Evolutionary conservation across 2,113 vertebrate genomes (phyloP).

Genomic region (Petaurus breviceps): DNA sequence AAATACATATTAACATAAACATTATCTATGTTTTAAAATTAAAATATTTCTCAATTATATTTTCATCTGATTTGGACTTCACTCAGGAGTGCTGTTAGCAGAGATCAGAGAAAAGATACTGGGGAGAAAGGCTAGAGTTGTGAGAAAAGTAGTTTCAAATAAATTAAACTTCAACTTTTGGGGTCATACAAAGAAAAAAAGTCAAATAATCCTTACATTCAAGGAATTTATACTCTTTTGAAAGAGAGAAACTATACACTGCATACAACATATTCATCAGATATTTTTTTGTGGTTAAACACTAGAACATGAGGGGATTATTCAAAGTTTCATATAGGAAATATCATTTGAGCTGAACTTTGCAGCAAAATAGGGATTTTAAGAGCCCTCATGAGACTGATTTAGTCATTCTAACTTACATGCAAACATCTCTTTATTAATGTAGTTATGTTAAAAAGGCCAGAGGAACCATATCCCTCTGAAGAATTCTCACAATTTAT

Average conservation of each 20-base stretch:
- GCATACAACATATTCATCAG: background rate
- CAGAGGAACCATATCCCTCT: background rate
- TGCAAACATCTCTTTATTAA: background rate
- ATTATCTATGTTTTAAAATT: background rate
- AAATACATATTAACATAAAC: too few relatives aligned
- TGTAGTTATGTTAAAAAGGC: background rate
- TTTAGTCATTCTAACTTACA: background rate
- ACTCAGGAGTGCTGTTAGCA: background rate
- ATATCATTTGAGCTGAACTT: background rate
- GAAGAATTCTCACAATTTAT: background rate
- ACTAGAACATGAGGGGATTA: background rate
- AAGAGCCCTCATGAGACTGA: background rate
- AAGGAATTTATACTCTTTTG: background rate
- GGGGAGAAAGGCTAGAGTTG: background rate
- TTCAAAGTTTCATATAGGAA: background rate
- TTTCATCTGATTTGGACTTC: background rate
- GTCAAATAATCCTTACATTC: background rate
- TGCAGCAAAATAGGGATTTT: background rate
- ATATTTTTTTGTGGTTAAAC: background rate
- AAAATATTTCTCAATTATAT: background rate
- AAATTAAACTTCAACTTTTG: too few relatives aligned
- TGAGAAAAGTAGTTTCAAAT: too few relatives aligned
- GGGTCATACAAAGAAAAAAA: too few relatives aligned
- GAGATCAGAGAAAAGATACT: background rate
- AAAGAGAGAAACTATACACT: background rate